phyloP scores from a whole-genome alignment of 2,888 invertebrate genomes.

The Trichogramma dendrolimi region DNA sequence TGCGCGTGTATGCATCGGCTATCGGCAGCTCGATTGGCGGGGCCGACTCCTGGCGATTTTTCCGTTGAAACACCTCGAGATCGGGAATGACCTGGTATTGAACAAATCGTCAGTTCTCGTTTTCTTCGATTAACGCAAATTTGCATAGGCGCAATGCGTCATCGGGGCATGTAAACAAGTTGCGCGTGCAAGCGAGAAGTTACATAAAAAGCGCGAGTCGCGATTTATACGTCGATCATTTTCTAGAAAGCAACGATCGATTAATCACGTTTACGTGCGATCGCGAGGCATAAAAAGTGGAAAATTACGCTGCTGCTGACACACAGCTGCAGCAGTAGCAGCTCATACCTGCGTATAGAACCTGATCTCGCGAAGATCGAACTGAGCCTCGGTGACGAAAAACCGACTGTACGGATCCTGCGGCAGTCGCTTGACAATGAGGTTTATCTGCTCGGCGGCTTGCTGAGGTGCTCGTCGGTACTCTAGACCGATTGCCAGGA shows the following conservation, averaged over 20 bases:
- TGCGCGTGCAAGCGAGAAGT: too few relatives aligned
- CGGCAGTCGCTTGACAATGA: constrained; percentile 74
- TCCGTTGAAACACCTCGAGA: constrained; percentile 60
- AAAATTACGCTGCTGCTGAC: too few relatives aligned
- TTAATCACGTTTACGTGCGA: too few relatives aligned
- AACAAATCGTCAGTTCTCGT: not conserved
- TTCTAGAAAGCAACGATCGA: too few relatives aligned
- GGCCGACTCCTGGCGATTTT: constrained; percentile 47
- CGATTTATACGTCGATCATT: too few relatives aligned
- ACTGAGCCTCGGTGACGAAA: constrained; percentile 78
- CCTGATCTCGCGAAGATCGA: constrained; percentile 75
- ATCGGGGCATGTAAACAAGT: too few relatives aligned
- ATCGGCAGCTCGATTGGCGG: constrained; percentile 60
- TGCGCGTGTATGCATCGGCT: constrained; percentile 68
- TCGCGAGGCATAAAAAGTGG: too few relatives aligned
- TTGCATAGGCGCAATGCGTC: too few relatives aligned
- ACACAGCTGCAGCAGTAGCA: not conserved
- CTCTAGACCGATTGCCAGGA: constrained; percentile 69
- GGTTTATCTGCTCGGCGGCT: constrained; percentile 51
- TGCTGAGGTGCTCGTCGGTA: constrained; percentile 54
- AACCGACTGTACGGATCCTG: constrained; percentile 75
- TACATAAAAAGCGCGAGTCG: too few relatives aligned
- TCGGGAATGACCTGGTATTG: constrained; percentile 64
- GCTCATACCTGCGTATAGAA: constrained; percentile 70
- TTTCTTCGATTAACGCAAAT: too few relatives aligned